phyloP scores from a whole-genome alignment of 2,888 invertebrate genomes.

The Galerucella calmariensis region DNA sequence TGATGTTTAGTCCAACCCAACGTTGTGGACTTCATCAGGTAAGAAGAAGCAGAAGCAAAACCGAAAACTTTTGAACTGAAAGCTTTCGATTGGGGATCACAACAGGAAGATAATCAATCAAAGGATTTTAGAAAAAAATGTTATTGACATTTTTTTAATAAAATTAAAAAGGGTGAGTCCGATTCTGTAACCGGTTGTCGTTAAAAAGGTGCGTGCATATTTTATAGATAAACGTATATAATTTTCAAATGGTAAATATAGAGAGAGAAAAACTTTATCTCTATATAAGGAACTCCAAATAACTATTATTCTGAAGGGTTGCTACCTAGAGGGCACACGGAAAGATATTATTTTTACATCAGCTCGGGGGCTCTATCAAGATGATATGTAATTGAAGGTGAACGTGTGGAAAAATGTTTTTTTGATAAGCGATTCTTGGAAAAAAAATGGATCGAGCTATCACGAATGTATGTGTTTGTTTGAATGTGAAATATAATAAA shows the following conservation, averaged over 20 bases:
- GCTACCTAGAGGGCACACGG: conserved; percentile 30
- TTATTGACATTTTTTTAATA: not conserved
- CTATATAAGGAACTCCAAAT: conserved; percentile 49
- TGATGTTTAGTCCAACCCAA: too few species aligned
- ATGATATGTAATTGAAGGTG: conserved; percentile 33
- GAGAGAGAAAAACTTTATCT: conserved; percentile 56
- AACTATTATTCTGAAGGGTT: conserved; percentile 40
- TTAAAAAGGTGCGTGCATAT: conserved; percentile 59
- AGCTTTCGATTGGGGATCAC: too few species aligned
- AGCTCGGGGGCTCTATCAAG: conserved; percentile 31
- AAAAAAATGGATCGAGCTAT: conserved; percentile 4
- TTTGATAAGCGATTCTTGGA: conserved; percentile 29
- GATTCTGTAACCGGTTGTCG: conserved; percentile 8
- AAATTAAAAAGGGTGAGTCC: not conserved
- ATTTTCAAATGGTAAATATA: conserved; percentile 60
- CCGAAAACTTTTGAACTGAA: too few species aligned
- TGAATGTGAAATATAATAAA: too few species aligned
- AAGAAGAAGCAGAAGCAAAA: too few species aligned
- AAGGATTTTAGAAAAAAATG: too few species aligned
- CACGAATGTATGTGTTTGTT: not conserved
- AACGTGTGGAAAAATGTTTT: conserved; percentile 32
- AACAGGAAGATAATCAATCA: too few species aligned
- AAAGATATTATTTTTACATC: conserved; percentile 45
- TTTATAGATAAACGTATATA: conserved; percentile 57
- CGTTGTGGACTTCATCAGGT: too few species aligned